Evolutionary conservation across 23 tunicate genomes (phyloP).

Genomic region (Styela plicata): DNA sequence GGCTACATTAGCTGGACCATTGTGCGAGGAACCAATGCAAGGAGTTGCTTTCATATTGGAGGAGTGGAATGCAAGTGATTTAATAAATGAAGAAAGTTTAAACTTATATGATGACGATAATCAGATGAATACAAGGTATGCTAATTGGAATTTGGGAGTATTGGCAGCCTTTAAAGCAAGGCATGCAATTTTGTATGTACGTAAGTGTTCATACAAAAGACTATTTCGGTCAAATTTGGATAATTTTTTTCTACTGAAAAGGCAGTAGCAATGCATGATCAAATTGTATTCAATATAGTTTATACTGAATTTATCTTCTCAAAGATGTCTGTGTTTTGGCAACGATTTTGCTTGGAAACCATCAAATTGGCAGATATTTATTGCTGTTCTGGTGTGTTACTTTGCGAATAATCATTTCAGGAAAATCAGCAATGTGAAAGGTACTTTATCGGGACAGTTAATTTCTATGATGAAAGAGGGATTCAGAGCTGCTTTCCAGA

Average conservation of each 20-base stretch:
- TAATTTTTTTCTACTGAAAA: no score
- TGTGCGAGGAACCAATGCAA: constrained; percentile 95
- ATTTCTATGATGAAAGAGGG: constrained; percentile 88
- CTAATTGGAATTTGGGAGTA: neutral
- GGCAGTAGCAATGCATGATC: no score
- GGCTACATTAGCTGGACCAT: constrained; percentile 87
- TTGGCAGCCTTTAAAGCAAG: neutral
- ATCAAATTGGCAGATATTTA: no score
- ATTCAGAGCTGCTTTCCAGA: constrained; percentile 68
- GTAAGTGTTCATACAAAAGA: no score
- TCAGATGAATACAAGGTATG: neutral
- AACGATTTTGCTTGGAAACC: no score
- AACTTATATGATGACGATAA: neutral
- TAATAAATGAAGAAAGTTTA: no score
- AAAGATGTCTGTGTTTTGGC: no score
- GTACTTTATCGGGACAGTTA: constrained; percentile 82
- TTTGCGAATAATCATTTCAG: neutral
- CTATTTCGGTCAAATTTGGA: no score
- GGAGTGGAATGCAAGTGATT: constrained; percentile 43
- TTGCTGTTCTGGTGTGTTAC: no score
- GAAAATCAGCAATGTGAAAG: neutral
- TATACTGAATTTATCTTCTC: no score
- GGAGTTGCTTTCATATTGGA: constrained; percentile 84
- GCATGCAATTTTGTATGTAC: no score
- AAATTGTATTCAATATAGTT: no score